A percentile compares a stretch with the other conserved stretches of the same genome.
phyloP scores from a whole-genome alignment of 1,140 invertebrate species.

The Neelides sp. region DNA sequence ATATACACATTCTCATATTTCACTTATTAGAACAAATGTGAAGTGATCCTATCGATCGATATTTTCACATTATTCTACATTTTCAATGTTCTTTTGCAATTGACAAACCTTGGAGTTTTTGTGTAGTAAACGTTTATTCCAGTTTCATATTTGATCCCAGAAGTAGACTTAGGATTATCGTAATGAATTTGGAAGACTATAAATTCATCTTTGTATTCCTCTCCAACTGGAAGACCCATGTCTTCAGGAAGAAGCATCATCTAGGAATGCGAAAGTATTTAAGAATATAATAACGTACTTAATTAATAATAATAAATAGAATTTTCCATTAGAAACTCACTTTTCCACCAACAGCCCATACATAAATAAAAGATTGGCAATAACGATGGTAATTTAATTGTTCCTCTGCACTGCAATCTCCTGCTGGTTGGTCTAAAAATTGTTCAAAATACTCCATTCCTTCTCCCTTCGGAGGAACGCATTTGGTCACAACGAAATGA shows the following conservation, averaged over 20 bases:
- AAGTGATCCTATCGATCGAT: too few species aligned
- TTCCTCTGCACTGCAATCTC: neutral
- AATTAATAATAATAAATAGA: neutral
- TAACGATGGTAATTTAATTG: neutral
- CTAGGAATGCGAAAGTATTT: neutral
- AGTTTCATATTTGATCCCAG: constrained; percentile 4
- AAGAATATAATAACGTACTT: neutral
- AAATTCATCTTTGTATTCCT: neutral
- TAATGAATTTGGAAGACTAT: constrained; percentile 13
- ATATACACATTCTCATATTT: too few species aligned
- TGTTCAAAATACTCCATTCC: constrained; percentile 4
- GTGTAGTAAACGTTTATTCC: constrained; percentile 11
- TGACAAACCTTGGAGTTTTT: neutral
- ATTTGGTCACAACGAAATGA: constrained; percentile 13
- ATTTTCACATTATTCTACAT: too few species aligned
- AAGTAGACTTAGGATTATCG: constrained; percentile 6
- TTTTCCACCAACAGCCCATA: constrained; percentile 15
- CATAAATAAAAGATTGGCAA: neutral
- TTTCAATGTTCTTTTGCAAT: neutral
- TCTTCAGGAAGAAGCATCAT: constrained; percentile 9
- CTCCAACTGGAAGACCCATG: constrained; percentile 8
- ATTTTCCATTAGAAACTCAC: neutral
- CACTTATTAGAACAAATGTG: too few species aligned
- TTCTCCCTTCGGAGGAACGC: neutral
- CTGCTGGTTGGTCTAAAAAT: neutral